A percentile compares a stretch with the other conserved stretches of the same genome.
Evolutionary conservation across 1,140 invertebrate species (phyloP).

Genomic region (Drosophila kanapiae): DNA sequence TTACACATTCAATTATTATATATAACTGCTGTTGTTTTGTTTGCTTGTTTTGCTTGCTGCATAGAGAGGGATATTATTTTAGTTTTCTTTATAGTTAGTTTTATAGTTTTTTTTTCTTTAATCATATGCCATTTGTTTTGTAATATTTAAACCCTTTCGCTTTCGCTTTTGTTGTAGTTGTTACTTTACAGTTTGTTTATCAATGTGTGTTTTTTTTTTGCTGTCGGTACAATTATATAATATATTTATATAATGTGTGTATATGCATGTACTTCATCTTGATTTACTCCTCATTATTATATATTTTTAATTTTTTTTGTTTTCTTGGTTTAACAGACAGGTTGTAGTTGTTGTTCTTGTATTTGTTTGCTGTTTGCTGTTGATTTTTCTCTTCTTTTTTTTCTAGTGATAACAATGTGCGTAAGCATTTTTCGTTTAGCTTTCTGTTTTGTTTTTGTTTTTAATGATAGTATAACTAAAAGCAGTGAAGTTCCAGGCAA

Average conservation of each 20-base stretch:
- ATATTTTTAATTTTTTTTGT: constrained; percentile 34
- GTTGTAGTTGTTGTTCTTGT: constrained; percentile 33
- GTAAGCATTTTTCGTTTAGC: constrained; percentile 42
- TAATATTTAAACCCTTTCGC: constrained; percentile 57
- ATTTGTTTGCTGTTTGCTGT: constrained; percentile 23
- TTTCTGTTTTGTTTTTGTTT: constrained; percentile 37
- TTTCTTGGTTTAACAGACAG: constrained; percentile 49
- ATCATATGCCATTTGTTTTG: constrained; percentile 66
- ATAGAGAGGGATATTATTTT: constrained; percentile 65
- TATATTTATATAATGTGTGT: constrained; percentile 40
- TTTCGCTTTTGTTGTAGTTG: constrained; percentile 38
- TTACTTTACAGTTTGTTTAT: constrained; percentile 73
- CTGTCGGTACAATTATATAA: constrained; percentile 76
- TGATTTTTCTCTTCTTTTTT: constrained; percentile 30
- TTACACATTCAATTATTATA: constrained; percentile 66
- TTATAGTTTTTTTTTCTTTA: constrained; percentile 47
- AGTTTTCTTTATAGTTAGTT: constrained; percentile 76
- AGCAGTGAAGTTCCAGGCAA: constrained; percentile 12
- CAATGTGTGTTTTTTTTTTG: constrained; percentile 27
- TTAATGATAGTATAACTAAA: constrained; percentile 34
- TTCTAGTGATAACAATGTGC: constrained; percentile 62
- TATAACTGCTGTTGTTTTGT: constrained; percentile 53
- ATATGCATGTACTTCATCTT: constrained; percentile 43
- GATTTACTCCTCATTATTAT: constrained; percentile 46
- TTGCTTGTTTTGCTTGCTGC: constrained; percentile 55